These are phyloP conservation scores for Cirrhinus mrigala DNA, from an alignment of 2,797 vertebrate genomes.

Conservation along the genomic window DNA sequence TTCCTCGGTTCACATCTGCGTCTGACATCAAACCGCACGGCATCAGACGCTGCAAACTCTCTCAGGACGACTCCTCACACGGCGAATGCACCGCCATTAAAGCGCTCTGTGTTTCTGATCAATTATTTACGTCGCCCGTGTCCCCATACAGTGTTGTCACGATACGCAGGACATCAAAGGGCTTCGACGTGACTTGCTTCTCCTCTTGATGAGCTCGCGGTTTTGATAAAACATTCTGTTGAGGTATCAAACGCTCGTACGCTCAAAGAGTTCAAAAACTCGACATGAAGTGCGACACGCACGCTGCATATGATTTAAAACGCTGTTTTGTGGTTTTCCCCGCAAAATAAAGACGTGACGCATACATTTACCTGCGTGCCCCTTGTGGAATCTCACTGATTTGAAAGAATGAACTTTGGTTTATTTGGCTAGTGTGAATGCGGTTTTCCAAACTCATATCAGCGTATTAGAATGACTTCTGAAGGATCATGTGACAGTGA, in stretches of 20 bases:
- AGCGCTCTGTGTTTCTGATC: slow-evolving; percentile 19
- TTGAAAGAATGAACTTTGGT: neutral
- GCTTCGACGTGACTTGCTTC: neutral
- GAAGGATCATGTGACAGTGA: too few species aligned
- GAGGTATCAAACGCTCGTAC: neutral
- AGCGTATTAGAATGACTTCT: neutral
- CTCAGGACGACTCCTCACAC: neutral
- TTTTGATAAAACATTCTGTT: slow-evolving; percentile 31
- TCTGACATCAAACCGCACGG: neutral
- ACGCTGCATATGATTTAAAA: neutral
- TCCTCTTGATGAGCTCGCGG: slow-evolving; percentile 8
- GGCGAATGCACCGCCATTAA: neutral
- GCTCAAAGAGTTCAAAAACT: slow-evolving; percentile 13
- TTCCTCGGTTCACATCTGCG: neutral
- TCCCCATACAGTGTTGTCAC: neutral
- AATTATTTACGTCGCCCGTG: slow-evolving; percentile 5
- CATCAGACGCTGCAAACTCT: neutral
- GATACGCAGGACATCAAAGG: slow-evolving; percentile 9
- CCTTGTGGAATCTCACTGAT: neutral
- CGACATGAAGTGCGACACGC: neutral
- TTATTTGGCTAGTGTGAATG: neutral
- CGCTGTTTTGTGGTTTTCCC: neutral
- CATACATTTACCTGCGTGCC: neutral
- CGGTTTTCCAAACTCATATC: neutral
- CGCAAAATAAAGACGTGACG: neutral